Percentiles rank a stretch among this genome's conserved stretches.
Conservation (phyloP, 2,797 vertebrate species). For the Clarias platycephalus region DNA sequence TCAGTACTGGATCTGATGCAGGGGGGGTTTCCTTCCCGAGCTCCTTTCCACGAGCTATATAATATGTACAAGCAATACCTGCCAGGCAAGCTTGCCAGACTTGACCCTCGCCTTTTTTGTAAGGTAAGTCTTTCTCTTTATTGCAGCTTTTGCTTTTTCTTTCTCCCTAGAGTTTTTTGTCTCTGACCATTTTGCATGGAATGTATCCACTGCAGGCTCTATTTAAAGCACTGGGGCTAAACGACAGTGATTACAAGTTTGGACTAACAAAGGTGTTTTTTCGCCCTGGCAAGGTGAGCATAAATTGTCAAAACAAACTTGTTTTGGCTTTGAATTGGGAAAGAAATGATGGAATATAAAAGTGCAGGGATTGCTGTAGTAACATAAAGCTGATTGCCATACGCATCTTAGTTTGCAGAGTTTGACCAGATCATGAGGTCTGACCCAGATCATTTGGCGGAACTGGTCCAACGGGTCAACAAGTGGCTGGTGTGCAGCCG, state of each 20-base stretch:
- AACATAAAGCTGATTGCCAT: conserved; percentile 1
- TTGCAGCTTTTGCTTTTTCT: not conserved
- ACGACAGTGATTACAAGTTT: conserved; percentile 96
- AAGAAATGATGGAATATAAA: not conserved
- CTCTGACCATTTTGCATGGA: not conserved
- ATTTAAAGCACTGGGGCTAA: conserved; percentile 96
- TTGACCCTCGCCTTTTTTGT: conserved; percentile 96
- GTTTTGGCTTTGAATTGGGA: not conserved
- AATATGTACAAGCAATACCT: conserved; percentile 98
- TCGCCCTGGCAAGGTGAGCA: conserved; percentile 92
- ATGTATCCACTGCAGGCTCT: conserved; percentile 79
- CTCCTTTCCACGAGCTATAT: conserved; percentile 97
- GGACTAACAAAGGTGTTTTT: conserved; percentile 97
- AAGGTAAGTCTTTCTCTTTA: conserved; percentile 76
- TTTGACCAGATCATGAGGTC: conserved; percentile 99
- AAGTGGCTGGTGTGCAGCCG: conserved; percentile 91
- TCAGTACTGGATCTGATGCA: conserved; percentile 98
- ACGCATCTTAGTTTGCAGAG: conserved; percentile 86
- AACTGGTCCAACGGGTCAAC: conserved; percentile 91
- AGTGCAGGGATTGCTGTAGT: not conserved
- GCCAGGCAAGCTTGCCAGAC: conserved; percentile 88
- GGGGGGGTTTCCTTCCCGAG: conserved; percentile 95
- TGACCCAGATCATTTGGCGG: conserved; percentile 94
- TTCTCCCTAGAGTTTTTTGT: conserved; percentile 24
- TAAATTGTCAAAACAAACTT: conserved; percentile 1